Evolutionary conservation across 2,888 invertebrate genomes (phyloP).

Genomic region (Andrena fulva): DNA sequence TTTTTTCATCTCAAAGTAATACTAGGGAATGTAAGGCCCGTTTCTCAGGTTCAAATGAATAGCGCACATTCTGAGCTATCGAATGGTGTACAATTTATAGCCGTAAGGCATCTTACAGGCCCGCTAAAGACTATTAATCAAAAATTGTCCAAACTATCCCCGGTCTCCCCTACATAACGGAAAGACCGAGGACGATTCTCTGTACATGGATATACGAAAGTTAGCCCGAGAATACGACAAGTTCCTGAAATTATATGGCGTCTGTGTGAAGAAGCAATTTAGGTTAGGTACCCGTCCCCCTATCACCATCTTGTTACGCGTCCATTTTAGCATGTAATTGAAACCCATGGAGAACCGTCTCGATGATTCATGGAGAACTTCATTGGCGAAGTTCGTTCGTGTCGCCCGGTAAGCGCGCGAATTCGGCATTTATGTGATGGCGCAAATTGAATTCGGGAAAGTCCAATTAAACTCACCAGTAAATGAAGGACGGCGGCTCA

Average conservation of each 20-base stretch:
- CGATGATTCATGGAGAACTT: constrained; percentile 33
- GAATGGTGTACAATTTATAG: too few relatives aligned
- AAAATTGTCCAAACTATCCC: too few relatives aligned
- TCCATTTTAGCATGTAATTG: constrained; percentile 50
- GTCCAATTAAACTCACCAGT: constrained; percentile 78
- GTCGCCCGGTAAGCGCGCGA: constrained; percentile 13
- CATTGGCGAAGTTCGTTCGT: constrained; percentile 33
- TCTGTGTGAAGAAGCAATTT: constrained; percentile 25
- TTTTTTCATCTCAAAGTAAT: too few relatives aligned
- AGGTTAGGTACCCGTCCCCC: constrained; percentile 24
- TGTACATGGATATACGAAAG: not conserved
- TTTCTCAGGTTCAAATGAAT: too few relatives aligned
- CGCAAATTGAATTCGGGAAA: constrained; percentile 51
- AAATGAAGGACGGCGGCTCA: constrained; percentile 92
- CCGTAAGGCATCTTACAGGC: too few relatives aligned
- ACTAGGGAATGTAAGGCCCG: too few relatives aligned
- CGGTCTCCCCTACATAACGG: too few relatives aligned
- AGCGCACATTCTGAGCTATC: too few relatives aligned
- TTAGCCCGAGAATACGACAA: not conserved
- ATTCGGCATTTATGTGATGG: constrained; percentile 47
- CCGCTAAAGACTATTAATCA: too few relatives aligned
- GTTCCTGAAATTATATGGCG: not conserved
- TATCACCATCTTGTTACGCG: constrained; percentile 31
- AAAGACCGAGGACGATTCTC: not conserved
- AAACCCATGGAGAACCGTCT: constrained; percentile 28